phyloP scores from a whole-genome alignment of 2,888 invertebrate genomes.

The Papilio protenor region DNA sequence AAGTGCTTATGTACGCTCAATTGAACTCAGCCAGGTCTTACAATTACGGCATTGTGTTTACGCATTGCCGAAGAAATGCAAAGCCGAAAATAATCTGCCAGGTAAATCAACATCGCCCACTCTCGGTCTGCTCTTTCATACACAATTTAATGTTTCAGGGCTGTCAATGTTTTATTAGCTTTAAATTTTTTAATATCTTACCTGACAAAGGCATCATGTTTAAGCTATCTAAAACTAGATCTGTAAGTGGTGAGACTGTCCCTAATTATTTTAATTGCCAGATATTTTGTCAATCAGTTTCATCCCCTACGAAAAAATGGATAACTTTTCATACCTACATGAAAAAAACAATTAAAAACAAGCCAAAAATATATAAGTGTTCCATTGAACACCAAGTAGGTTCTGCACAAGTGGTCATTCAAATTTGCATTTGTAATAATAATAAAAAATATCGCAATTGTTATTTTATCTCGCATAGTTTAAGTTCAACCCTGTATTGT shows the following conservation, averaged over 20 bases:
- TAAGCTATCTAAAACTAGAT: no score
- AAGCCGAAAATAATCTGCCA: conserved; percentile 32
- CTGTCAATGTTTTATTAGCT: background rate
- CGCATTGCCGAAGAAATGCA: conserved; percentile 18
- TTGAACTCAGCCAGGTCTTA: conserved; percentile 3
- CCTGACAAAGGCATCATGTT: no score
- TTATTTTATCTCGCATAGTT: background rate
- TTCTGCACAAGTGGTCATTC: no score
- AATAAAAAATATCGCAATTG: background rate
- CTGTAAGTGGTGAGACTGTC: no score
- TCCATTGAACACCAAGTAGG: no score
- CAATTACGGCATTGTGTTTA: conserved; percentile 30
- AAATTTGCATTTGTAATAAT: no score
- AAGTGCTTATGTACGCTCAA: conserved; percentile 5
- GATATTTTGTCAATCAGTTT: no score
- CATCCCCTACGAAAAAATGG: no score
- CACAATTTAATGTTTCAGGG: conserved; percentile 9
- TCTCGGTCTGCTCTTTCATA: background rate
- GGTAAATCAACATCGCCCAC: conserved; percentile 36
- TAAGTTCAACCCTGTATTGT: background rate
- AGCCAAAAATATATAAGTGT: no score
- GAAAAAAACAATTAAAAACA: no score
- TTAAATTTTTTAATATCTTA: background rate
- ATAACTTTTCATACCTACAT: no score
- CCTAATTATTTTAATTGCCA: no score